Base-by-base conservation (phyloP, 92 coral and sea anemone species). In the Zoanthus solanderi region DNA sequence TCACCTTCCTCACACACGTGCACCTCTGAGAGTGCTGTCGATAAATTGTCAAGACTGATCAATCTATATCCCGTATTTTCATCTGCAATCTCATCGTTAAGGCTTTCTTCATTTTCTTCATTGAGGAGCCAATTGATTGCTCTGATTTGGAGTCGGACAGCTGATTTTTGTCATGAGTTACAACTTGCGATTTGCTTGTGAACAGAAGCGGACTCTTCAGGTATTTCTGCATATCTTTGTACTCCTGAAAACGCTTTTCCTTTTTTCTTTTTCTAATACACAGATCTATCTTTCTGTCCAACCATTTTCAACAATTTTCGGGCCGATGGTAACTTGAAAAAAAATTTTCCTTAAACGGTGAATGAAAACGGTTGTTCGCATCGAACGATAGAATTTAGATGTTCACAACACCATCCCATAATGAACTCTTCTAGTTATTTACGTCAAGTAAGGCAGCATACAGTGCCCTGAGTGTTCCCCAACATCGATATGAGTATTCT, bases 211-310 rank as follows among this genome's bases (percentile, higher is more conserved):
- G 61, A 46, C 76, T 86, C 76, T 83, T 34, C 34, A 52, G 13
- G 76, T 78, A 76, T 67, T 65, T 34, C 75, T 54, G 50, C 78
- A 47, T 89, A 42, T 84, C 85, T 89, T 77, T 89, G 92, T 18
- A 31, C 77, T 74, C 92, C 92, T 84, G 92, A 89, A 78, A 89
- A 89, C 46, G 50, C 47, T 83, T 88, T 88, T 68, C 92, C 89
- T 83, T 84, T 89, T 85, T 89, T 89, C 68, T 89, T 89, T 67
- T 71, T 85, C 71, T 78, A 84, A 78, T 89, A 89, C 67, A 50
- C 53, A 14, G 89, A 76, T 87, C 84, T 87, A 84, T 44, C 75
- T 18, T 72, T 87, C 76, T 87, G 2, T 76, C 84, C 84, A 76
- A 56, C 66, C 84, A 87, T 77, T 23, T 75, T 87, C 29, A 87